phyloP scores from a whole-genome alignment of 1,140 invertebrate genomes.

The Scaptomyza pallida region DNA sequence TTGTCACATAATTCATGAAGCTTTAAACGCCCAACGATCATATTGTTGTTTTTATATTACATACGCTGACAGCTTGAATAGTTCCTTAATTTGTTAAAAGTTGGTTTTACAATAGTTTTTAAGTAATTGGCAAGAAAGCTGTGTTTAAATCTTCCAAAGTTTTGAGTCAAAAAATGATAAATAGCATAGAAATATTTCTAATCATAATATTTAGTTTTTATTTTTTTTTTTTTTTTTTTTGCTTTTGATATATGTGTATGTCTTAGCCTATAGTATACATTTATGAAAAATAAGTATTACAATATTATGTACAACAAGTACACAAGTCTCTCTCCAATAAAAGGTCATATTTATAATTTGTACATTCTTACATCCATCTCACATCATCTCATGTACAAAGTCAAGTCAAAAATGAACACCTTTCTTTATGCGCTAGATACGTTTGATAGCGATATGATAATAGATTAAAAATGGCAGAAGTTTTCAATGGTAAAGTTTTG shows the following conservation, averaged over 20 bases:
- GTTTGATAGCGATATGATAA: slow-evolving; percentile 47
- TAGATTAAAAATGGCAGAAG: slow-evolving; percentile 70
- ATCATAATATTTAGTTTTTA: neutral
- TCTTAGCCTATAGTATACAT: slow-evolving; percentile 67
- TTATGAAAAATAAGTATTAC: slow-evolving; percentile 55
- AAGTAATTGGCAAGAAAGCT: neutral
- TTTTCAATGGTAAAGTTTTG: slow-evolving; percentile 54
- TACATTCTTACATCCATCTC: slow-evolving; percentile 27
- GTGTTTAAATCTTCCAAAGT: neutral
- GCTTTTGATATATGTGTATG: slow-evolving; percentile 34
- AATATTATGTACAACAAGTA: slow-evolving; percentile 39
- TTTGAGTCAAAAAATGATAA: neutral
- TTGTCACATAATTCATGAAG: slow-evolving; percentile 1
- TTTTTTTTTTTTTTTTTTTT: slow-evolving; percentile 55
- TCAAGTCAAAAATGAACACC: slow-evolving; percentile 68
- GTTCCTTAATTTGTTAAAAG: neutral
- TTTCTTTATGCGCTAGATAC: slow-evolving; percentile 68
- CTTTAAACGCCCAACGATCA: neutral
- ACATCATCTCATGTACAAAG: slow-evolving; percentile 42
- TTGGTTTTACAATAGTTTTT: no score
- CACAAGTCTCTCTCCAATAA: slow-evolving; percentile 56
- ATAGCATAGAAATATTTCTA: neutral
- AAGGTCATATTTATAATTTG: slow-evolving; percentile 49
- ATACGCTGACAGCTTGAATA: neutral
- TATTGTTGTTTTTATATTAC: neutral